Evolutionary conservation across 1,140 invertebrate species (phyloP), one percentile per base, ranked within the genome.

Genomic region (Drosophila melanogaster): DNA sequence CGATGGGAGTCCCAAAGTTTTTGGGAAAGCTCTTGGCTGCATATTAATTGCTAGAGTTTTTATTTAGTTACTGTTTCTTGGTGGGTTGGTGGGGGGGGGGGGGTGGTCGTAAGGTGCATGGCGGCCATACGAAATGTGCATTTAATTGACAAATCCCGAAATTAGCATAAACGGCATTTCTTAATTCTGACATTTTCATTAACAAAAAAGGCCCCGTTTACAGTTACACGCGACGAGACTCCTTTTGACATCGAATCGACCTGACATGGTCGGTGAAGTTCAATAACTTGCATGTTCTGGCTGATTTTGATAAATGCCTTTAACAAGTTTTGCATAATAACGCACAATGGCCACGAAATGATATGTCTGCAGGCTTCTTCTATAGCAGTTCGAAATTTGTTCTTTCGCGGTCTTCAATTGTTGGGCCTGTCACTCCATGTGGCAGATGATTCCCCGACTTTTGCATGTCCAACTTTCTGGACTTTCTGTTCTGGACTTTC

Each of bases 51-150:
- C 14, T 30, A 69, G 49, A 55, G 26, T 49, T 67, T 49, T 69
- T 50, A 41, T 43, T 73, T 69, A 69, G 47, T 69, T 44, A 7
- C 47, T 65, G 43, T 24, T 15, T 35, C 53, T 69, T 62, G 44
- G 49, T 47, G 46, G 19, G 24, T 14, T n/a, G n/a, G n/a, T n/a
- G n/a, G n/a, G n/a, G n/a, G n/a, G n/a, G n/a, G n/a, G 49, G 53
- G 46, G 19, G 24, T 14, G 44, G 43, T 55, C 72, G 55, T 65
- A 87, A 86, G 78, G 81, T 78, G 81, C 84, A 87, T 54, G 83
- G 83, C 84, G 84, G 83, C 83, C 84, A 89, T 87, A 87, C 83
- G 58, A 83, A 87, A 87, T 87, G 83, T 87, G 54, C 84, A 87
- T 89, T 87, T 87, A 87, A 87, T 87, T 87, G 83, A 87, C 62